Conservation (phyloP, 2,113 vertebrate species). For the Ia io region DNA sequence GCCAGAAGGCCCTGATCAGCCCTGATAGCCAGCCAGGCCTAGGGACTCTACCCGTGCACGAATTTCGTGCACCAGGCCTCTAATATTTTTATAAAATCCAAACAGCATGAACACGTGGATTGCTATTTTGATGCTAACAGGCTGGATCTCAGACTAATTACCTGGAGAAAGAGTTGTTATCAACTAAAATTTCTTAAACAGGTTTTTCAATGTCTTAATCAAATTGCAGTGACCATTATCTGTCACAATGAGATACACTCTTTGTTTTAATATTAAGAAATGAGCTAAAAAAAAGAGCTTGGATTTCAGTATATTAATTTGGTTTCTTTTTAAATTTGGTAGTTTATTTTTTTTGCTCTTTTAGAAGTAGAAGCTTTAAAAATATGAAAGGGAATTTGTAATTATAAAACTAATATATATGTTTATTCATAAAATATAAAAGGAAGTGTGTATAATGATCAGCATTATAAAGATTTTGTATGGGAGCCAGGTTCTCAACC, state of each 20-base stretch:
- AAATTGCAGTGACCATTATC: not conserved
- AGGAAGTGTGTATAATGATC: not conserved
- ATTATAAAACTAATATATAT: conserved; percentile 22
- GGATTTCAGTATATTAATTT: not conserved
- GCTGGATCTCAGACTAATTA: not conserved
- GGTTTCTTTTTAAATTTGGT: not conserved
- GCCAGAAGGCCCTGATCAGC: no score
- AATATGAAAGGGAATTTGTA: not conserved
- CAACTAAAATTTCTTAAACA: not conserved
- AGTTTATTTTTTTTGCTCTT: not conserved
- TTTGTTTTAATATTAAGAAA: conserved; percentile 38
- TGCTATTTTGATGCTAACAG: conserved; percentile 17
- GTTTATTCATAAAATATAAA: conserved; percentile 44
- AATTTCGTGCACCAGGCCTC: no score
- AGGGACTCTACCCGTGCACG: no score
- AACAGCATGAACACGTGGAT: not conserved
- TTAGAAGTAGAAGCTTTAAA: conserved; percentile 14
- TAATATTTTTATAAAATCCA: not conserved
- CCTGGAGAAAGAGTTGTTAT: not conserved
- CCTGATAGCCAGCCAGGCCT: no score
- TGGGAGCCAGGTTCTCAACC: not conserved
- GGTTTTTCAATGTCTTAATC: not conserved
- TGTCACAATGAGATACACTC: not conserved
- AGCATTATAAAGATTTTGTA: not conserved
- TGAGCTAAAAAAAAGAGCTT: not conserved